Conservation (phyloP, 2,888 invertebrate species). For the Rhogogaster chlorosoma region DNA sequence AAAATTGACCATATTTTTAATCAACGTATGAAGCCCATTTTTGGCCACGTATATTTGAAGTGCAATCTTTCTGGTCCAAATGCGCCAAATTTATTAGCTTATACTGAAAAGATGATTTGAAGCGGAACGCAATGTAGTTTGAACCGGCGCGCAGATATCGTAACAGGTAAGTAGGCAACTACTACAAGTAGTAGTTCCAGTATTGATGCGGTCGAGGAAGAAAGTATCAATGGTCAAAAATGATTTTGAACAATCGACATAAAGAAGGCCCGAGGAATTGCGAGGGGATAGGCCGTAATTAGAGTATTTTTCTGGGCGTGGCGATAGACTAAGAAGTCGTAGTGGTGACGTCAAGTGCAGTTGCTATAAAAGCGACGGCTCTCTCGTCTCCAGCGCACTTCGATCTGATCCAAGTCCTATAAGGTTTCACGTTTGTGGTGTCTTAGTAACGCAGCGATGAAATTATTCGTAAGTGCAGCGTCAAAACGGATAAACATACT, state of each 20-base stretch:
- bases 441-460: constrained; percentile 58
- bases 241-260: constrained; percentile 48
- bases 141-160: neutral
- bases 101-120: constrained; percentile 1
- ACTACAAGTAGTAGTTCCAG: neutral
- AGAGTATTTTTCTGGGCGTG: constrained; percentile 62
- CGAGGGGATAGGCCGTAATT: constrained; percentile 59
- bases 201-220: constrained; percentile 32
- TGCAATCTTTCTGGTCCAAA: neutral
- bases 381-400: constrained; percentile 62
- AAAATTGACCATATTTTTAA: neutral
- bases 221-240: constrained; percentile 38
- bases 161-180: constrained; percentile 8
- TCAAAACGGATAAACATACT: constrained; percentile 8
- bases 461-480: constrained; percentile 61
- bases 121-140: constrained; percentile 6
- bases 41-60: neutral
- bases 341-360: constrained; percentile 54
- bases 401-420: constrained; percentile 56
- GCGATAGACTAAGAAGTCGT: constrained; percentile 52
- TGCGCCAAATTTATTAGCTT: neutral
- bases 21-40: neutral
- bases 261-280: constrained; percentile 53
- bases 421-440: constrained; percentile 60
- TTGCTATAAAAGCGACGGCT: constrained; percentile 65